Conservation (phyloP, 2,888 invertebrate genomes). For the Escarpia spicata region DNA sequence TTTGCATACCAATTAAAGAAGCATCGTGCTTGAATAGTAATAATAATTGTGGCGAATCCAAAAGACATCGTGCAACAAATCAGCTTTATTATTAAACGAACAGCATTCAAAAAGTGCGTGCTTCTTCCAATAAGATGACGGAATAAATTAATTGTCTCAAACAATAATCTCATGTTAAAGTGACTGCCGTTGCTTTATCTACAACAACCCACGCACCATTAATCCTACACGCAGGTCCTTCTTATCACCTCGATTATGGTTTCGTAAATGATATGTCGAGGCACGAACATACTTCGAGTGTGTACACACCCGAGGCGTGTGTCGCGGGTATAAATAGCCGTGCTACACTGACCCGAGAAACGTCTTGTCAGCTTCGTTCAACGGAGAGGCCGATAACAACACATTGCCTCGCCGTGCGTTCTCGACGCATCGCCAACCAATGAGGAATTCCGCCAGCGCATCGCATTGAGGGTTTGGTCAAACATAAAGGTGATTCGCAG, state of each 20-base stretch:
- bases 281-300: background rate
- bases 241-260: background rate
- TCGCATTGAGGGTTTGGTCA: background rate
- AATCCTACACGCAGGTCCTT: background rate
- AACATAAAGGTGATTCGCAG: background rate
- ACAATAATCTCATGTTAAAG: background rate
- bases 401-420: background rate
- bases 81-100: background rate
- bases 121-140: background rate
- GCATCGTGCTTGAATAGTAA: too few species aligned
- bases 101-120: background rate
- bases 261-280: background rate
- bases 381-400: background rate
- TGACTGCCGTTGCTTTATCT: background rate
- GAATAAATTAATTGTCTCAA: too few species aligned
- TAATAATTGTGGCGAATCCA: too few species aligned
- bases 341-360: background rate
- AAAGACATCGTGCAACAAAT: too few species aligned
- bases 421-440: background rate
- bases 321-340: background rate
- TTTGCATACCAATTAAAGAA: too few species aligned
- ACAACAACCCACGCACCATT: background rate
- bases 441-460: slow-evolving; percentile 3
- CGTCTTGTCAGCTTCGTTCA: slow-evolving; percentile 12
- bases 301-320: background rate